Base-by-base conservation (phyloP, 2,113 vertebrate genomes). In the Centropus bengalensis region DNA sequence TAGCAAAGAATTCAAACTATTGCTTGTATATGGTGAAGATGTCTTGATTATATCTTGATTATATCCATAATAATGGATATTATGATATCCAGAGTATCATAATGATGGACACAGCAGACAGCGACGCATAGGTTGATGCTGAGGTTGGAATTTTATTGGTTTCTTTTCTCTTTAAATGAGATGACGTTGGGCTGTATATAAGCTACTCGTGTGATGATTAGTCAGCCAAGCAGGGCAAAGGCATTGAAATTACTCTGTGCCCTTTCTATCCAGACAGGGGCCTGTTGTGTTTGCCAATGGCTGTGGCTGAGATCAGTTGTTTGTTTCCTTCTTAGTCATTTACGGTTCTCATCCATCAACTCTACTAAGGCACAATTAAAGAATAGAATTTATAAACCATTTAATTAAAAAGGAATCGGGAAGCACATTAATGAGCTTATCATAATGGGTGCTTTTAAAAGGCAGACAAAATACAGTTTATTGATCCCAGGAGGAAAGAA, bases 401-500 rank as follows among this genome's bases (percentile, higher is more conserved):
- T 94, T 63, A 87, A 94, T 92, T 83, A 6, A 74, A 27, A 81
- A 49, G n/a, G 81, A 82, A n/a, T 75, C 69, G 80, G 59, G 67
- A 80, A 94, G 38, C 55, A 49, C 75, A 78, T 94, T 88, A 83
- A 82, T 42, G 76, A 92, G 42, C 49, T 24, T 38, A 21, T 91
- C 36, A 30, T 56, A 93, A 82, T 86, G n/a, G 40, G 56, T 75
- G 66, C 23, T 93, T 91, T 89, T n/a, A 45, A 64, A 82, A 89
- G 52, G 77, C 47, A 52, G 73, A n/a, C 71, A 91, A 70, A 92
- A 63, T 22, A 38, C 12, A 10, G 27, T 74, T 82, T 71, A 79
- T 63, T 84, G 85, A 62, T 76, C 58, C 44, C 0, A 1, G 79
- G 49, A 63, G 38, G 36, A n/a, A 66, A 85, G 36, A 74, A 93